Base-by-base conservation (phyloP, 2,888 invertebrate species). In the Caenorhabditis sinica region DNA sequence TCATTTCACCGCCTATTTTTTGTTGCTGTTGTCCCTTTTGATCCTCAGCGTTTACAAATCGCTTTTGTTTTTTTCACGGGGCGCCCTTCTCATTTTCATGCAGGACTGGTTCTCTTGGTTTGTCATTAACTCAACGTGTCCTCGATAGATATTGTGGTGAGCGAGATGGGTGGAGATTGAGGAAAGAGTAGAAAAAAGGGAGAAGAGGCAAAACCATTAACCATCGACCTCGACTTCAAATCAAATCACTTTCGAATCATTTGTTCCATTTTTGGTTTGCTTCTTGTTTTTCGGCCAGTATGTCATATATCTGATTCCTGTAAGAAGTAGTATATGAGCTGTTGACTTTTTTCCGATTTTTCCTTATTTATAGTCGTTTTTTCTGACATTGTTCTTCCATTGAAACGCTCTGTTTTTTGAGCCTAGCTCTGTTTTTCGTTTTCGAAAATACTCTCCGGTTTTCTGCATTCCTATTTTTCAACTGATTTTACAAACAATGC, bases 101-200 rank as follows among this genome's bases (percentile, higher is more conserved):
- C 45, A 82, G 20, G 75, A 82, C 82, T 82, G 82, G 82, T 82
- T 82, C 61, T 82, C 56, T 60, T 28, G 76, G 65, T 76, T 82
- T 71, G 71, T 76, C 82, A 82, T 82, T 82, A 76, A 82, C 82
- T 82, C 75, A 56, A 69, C 75, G 75, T 56, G 69, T 65, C 82
- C 75, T 71, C 58, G 75, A 56, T 3, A 49, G 49, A 68, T 40
- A 56, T 61, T 61, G 73, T 61, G 61, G 73, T 58, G 60, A 58
- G 58, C 13, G 71, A 60, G 61, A 61, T 58, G 60, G 43, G 60
- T 8, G 72, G 45, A 49, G 60, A 28, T n/a, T n/a, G 11, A 17
- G 53, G 30, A 23, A 36, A n/a, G 15, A 56, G 13, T 11, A 36
- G n/a, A 23, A n/a, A n/a, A n/a, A n/a, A n/a, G n/a, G n/a, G 40